Evolutionary conservation across 2,113 vertebrate species (phyloP).

Genomic region (Nothocercus julius): DNA sequence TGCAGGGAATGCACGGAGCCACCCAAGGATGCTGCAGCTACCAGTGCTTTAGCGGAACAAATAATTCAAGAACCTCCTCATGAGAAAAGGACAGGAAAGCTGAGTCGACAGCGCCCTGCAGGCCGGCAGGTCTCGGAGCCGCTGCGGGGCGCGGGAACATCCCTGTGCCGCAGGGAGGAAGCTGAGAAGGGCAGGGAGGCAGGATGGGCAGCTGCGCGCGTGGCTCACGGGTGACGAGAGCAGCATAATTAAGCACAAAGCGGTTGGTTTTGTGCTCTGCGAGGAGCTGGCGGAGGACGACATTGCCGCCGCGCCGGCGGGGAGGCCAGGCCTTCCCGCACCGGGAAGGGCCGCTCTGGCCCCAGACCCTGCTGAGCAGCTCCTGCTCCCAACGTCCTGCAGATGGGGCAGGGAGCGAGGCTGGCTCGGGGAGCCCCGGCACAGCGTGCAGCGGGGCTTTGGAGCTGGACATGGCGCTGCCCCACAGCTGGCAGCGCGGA

Average conservation of each 20-base stretch:
- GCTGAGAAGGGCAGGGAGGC: slow-evolving; percentile 5
- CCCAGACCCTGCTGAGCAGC: no score
- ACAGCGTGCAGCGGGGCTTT: no score
- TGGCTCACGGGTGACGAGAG: not conserved
- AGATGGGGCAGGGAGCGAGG: no score
- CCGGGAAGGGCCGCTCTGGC: no score
- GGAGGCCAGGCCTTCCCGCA: no score
- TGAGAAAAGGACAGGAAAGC: slow-evolving; percentile 25
- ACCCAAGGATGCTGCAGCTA: not conserved
- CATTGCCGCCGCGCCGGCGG: no score
- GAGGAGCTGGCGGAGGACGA: no score
- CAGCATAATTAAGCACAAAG: not conserved
- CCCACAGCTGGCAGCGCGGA: not conserved
- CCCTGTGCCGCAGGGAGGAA: slow-evolving; percentile 39
- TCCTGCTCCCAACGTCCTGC: no score
- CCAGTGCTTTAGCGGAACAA: not conserved
- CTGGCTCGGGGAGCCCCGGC: no score
- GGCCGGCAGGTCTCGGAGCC: not conserved
- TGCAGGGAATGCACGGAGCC: fast-evolving
- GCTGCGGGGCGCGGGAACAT: slow-evolving; percentile 19
- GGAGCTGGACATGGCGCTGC: no score
- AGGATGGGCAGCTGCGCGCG: not conserved
- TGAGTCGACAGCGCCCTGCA: not conserved
- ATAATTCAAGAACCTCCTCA: not conserved
- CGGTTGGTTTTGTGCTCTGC: no score